Conservation (phyloP, 1,140 invertebrate species). For the Leptinotarsa undecemlineata region DNA sequence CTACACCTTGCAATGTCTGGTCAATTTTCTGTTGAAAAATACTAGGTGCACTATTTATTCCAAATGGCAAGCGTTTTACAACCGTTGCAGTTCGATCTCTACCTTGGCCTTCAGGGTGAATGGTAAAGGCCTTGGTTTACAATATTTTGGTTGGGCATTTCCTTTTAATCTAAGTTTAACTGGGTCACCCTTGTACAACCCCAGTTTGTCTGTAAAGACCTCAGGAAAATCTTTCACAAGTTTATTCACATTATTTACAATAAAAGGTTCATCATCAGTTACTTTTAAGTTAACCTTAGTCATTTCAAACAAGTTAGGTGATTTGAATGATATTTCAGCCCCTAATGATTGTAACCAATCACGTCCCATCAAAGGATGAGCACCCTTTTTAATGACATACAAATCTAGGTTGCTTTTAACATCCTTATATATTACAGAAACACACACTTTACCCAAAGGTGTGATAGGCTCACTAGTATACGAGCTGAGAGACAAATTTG, state of each 20-base stretch:
- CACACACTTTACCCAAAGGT: too few relatives aligned
- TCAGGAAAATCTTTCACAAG: background rate
- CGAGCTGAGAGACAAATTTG: too few relatives aligned
- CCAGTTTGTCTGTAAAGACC: background rate
- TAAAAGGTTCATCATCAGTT: background rate
- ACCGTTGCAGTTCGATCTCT: conserved; percentile 38
- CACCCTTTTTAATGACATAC: background rate
- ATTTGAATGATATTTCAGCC: background rate
- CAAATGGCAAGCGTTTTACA: background rate
- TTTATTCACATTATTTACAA: background rate
- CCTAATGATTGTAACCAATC: background rate
- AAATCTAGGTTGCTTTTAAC: too few relatives aligned
- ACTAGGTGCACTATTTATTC: background rate
- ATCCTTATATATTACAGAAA: too few relatives aligned
- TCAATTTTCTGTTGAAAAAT: conserved; percentile 20
- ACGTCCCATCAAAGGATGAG: background rate
- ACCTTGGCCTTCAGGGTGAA: conserved; percentile 42
- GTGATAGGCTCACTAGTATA: too few relatives aligned
- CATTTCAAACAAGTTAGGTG: background rate
- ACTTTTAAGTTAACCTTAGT: background rate
- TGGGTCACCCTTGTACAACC: background rate
- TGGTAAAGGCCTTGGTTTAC: conserved; percentile 39
- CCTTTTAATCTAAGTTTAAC: conserved; percentile 12
- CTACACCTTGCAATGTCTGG: conserved; percentile 32
- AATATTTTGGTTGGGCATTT: conserved; percentile 41